Percentiles rank a stretch among this genome's conserved stretches.
Conservation (phyloP, 2,797 vertebrate genomes). For the Acrossocheilus fasciatus region DNA sequence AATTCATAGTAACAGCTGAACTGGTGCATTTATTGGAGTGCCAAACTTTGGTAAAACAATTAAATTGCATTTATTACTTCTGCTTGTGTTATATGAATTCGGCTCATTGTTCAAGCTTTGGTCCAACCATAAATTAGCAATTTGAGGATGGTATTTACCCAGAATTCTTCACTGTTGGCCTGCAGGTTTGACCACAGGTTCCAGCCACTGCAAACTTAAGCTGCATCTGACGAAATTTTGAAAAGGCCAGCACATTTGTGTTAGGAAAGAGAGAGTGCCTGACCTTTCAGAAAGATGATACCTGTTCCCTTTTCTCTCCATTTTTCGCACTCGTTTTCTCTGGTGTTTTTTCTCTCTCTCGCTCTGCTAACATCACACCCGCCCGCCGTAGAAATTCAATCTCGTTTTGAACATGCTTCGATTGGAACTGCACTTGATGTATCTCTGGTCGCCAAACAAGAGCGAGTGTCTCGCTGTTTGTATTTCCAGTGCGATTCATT, state of each 20-base stretch:
- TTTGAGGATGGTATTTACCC: conserved; percentile 23
- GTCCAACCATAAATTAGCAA: neutral
- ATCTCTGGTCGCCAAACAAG: conserved; percentile 57
- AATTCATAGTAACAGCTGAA: neutral
- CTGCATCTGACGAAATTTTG: conserved; percentile 47
- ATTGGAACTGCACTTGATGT: conserved; percentile 53
- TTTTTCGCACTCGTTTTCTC: conserved; percentile 49
- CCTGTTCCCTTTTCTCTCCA: conserved; percentile 54
- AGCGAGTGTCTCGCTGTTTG: conserved; percentile 57
- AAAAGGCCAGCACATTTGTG: conserved; percentile 66
- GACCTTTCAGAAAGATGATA: conserved; percentile 67
- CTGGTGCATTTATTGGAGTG: neutral
- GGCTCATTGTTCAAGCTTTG: neutral
- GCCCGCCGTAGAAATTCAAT: conserved; percentile 56
- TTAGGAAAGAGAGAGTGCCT: conserved; percentile 50
- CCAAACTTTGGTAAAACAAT: neutral
- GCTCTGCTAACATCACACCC: conserved; percentile 17
- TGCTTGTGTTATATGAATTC: neutral
- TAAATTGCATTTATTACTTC: neutral
- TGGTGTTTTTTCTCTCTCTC: conserved; percentile 27
- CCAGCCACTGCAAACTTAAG: conserved; percentile 37
- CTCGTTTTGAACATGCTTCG: conserved; percentile 49
- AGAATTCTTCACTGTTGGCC: conserved; percentile 31
- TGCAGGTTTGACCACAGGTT: conserved; percentile 20
- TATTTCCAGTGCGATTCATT: conserved; percentile 63